Evolutionary conservation across 2,113 vertebrate species (phyloP), one percentile per base, ranked within the genome.

Genomic region (Eclectus roratus): DNA sequence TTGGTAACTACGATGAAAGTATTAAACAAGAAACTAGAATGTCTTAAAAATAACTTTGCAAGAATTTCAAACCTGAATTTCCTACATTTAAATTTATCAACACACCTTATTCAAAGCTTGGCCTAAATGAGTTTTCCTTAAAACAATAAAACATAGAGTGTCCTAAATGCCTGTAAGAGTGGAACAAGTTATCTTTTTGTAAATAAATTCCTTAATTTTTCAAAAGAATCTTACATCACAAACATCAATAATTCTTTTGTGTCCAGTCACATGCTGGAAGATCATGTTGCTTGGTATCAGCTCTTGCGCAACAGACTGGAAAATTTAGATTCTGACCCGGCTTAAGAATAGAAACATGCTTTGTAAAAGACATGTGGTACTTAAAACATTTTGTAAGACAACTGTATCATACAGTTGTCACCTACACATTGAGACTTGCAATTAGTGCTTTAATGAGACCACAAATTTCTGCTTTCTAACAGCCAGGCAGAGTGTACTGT

Each of bases 161-260:
- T 72, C 53, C 44, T 14, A 85, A 72, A 85, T 35, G 27, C 19
- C n/a, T 88, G 25, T 4, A 72, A 58, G 71, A 83, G 53, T 18
- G 1, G 31, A 73, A 61, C 6, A 7, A 77, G n/a, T 49, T 28
- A 88, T 58, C 44, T 63, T 80, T 91, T 41, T 46, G 31, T 63
- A 80, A 44, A 69, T 18, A 21, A 69, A 80, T 65, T 72, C 33
- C 80, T 69, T 80, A 31, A 63, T 39, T 56, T 91, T 90, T 80
- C 58, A 72, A 52, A 19, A 53, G 10, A 47, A n/a, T 85, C 35
- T 73, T 49, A 13, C 19, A 80, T 17, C 31, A 91, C 16, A 64
- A 86, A 78, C 33, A 73, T 74, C 91, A 93, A 33, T 88, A 84
- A 94, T 44, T 78, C 77, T 71, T 83, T 92, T 95, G 68, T 85